Percentiles rank a stretch among this genome's conserved stretches.
Evolutionary conservation across 2,888 invertebrate genomes (phyloP).

Genomic region (Drosophila paranaensis): DNA sequence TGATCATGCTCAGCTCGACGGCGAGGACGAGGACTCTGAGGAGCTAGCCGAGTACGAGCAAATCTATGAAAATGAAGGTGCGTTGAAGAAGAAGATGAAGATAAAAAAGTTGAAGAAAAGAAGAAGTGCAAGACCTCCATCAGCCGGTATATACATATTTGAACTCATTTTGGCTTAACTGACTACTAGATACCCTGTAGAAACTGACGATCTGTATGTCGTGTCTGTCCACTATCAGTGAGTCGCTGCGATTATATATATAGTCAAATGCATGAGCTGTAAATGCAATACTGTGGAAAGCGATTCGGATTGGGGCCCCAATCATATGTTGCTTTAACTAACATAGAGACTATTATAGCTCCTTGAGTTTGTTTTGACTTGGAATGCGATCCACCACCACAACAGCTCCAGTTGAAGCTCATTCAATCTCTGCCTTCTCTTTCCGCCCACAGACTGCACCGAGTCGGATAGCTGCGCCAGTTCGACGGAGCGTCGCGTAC

Average conservation of each 20-base stretch:
- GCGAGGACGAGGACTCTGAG: slow-evolving; percentile 89
- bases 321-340: not conserved
- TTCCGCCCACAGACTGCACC: slow-evolving; percentile 86
- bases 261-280: slow-evolving; percentile 8
- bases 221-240: not conserved
- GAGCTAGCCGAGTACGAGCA: slow-evolving; percentile 91
- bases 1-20: slow-evolving; percentile 90
- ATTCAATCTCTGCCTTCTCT: not conserved
- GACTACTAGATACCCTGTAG: not conserved
- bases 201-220: not conserved
- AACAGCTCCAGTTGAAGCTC: not conserved
- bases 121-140: not conserved
- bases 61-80: slow-evolving; percentile 87
- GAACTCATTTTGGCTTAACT: not conserved
- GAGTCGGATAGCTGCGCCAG: slow-evolving; percentile 94
- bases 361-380: no score
- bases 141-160: not conserved
- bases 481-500: slow-evolving; percentile 86
- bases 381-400: not conserved
- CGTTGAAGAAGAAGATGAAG: slow-evolving; percentile 7
- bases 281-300: not conserved
- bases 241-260: not conserved
- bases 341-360: not conserved
- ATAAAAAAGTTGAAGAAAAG: not conserved
- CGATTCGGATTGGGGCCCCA: not conserved